A percentile compares a stretch with the other conserved stretches of the same genome.
These are phyloP conservation scores for Zophobas atratus DNA, from an alignment of 1,140 invertebrate species.

Conservation along the genomic window DNA sequence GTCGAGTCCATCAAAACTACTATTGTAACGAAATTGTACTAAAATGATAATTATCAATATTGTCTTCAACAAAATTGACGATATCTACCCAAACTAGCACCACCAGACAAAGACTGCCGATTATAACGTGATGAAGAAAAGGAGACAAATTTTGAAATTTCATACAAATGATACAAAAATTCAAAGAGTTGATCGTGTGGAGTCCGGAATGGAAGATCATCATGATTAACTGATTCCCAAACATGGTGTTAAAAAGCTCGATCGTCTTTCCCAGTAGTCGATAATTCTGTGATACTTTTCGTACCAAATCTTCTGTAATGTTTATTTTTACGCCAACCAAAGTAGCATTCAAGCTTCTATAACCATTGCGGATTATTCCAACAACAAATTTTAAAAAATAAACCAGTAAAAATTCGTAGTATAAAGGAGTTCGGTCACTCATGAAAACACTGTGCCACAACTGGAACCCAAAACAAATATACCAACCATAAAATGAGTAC, in stretches of 20 bases:
- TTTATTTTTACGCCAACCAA: too few relatives aligned
- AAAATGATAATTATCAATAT: neutral
- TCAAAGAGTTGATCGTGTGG: neutral
- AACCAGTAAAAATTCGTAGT: too few relatives aligned
- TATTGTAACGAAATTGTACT: neutral
- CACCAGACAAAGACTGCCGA: neutral
- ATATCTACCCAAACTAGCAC: too few relatives aligned
- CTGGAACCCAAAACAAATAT: too few relatives aligned
- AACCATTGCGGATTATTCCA: too few relatives aligned
- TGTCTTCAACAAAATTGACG: neutral
- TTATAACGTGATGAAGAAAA: neutral
- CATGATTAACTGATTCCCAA: neutral
- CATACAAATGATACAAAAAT: neutral
- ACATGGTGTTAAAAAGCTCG: neutral
- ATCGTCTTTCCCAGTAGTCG: conserved; percentile 3
- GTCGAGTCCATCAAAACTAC: neutral
- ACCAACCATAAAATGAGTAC: too few relatives aligned
- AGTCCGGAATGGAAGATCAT: neutral
- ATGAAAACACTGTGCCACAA: too few relatives aligned
- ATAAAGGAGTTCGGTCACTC: too few relatives aligned
- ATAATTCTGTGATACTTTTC: neutral
- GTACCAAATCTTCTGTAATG: too few relatives aligned
- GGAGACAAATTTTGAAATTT: neutral
- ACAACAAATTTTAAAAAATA: too few relatives aligned
- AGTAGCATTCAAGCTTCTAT: too few relatives aligned